A percentile compares a stretch with the other conserved stretches of the same genome.
phyloP scores from a whole-genome alignment of 2,888 invertebrate genomes.

The Drosophila eohydei region DNA sequence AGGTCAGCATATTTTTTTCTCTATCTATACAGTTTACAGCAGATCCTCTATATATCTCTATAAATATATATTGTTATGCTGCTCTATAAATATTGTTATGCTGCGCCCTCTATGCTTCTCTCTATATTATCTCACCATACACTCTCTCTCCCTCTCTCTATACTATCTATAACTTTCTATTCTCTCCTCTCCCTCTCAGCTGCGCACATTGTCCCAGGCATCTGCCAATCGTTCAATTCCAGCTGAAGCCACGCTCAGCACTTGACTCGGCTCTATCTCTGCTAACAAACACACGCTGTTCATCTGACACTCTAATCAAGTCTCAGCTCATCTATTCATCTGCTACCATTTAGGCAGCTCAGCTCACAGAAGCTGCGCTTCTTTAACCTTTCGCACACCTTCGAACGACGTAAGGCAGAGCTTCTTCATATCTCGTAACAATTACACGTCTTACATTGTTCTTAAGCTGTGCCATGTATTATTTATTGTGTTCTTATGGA shows the following conservation, averaged over 20 bases:
- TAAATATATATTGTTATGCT: no score
- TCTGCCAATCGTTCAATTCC: background rate
- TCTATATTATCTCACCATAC: no score
- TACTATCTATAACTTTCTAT: background rate
- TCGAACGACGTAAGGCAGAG: background rate
- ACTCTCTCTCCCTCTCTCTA: background rate
- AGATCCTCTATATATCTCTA: no score
- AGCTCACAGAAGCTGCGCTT: background rate
- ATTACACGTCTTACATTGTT: constrained; percentile 12
- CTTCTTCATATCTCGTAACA: constrained; percentile 3
- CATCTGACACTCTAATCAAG: background rate
- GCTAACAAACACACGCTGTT: background rate
- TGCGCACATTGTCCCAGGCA: background rate
- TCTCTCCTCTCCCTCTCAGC: background rate
- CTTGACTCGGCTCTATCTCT: background rate
- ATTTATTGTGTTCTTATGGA: constrained; percentile 7
- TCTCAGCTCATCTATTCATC: background rate
- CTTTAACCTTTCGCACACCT: background rate
- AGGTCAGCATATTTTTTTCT: no score
- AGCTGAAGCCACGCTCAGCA: background rate
- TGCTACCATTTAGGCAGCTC: background rate
- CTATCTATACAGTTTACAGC: no score
- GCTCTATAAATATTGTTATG: no score
- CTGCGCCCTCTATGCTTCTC: no score
- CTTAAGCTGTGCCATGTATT: constrained; percentile 1